These are phyloP conservation scores for Pterocles burchelli DNA, from an alignment of 2,113 vertebrate genomes.

Conservation along the genomic window DNA sequence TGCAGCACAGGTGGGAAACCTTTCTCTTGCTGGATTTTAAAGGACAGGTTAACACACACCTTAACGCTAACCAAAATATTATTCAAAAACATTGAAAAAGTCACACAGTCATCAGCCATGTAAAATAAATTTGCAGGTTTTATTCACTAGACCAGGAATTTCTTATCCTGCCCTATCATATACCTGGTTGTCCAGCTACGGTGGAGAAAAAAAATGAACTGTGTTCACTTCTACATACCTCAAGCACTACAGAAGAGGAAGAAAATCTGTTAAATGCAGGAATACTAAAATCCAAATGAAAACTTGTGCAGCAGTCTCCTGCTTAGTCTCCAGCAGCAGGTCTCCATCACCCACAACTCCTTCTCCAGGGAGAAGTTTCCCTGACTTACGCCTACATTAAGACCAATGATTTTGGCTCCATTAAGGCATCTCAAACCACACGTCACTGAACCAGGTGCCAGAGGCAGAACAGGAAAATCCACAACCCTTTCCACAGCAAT, in stretches of 20 bases:
- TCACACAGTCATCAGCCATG: fast-evolving
- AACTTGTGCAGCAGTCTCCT: neutral
- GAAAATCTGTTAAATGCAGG: neutral
- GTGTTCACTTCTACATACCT: neutral
- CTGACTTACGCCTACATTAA: neutral
- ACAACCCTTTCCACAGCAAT: neutral
- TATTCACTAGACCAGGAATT: neutral
- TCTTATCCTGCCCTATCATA: neutral
- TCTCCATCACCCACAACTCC: neutral
- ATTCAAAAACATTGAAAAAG: neutral
- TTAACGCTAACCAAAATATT: neutral
- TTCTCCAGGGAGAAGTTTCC: neutral
- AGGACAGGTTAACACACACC: neutral
- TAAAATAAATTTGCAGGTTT: neutral
- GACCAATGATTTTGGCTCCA: neutral
- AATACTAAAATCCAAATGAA: neutral
- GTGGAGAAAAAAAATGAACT: neutral
- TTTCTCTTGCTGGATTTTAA: neutral
- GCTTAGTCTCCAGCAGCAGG: neutral
- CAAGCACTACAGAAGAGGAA: neutral
- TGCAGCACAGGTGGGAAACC: neutral
- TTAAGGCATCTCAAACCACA: neutral
- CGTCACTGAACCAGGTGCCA: neutral
- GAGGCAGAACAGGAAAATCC: no score
- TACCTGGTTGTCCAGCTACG: neutral